Evolutionary conservation across 2,113 vertebrate species (phyloP).

Genomic region (Lagenorhynchus albirostris): DNA sequence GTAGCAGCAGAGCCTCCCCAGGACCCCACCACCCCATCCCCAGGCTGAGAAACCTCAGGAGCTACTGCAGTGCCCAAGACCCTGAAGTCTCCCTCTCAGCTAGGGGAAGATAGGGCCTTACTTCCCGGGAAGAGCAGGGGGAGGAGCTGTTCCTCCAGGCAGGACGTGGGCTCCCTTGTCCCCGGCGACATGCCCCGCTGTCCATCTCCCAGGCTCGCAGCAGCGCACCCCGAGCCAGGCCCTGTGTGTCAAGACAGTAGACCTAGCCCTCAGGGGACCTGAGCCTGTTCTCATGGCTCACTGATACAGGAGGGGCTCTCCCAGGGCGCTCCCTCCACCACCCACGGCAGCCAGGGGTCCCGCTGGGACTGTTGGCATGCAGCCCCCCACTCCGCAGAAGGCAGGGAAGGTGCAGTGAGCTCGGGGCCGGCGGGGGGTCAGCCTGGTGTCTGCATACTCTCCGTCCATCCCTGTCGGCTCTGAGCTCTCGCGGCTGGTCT

Average conservation of each 20-base stretch:
- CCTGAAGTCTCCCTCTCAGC: not conserved
- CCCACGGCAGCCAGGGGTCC: not conserved
- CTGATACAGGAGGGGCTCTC: not conserved
- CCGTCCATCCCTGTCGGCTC: rapidly evolving
- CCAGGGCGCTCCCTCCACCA: not conserved
- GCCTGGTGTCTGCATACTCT: not conserved
- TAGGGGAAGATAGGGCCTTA: too few relatives aligned
- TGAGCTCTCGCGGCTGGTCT: not conserved
- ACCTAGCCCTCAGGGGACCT: not conserved
- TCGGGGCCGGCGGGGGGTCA: rapidly evolving
- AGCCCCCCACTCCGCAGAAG: not conserved
- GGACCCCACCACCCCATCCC: not conserved
- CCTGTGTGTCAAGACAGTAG: not conserved
- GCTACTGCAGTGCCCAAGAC: not conserved
- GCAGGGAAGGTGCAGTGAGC: not conserved
- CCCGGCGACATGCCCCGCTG: rapidly evolving
- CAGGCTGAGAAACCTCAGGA: not conserved
- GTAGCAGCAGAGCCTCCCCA: not conserved
- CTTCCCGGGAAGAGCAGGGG: not conserved
- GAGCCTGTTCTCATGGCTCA: not conserved
- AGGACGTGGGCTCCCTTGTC: not conserved
- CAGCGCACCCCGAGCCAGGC: rapidly evolving
- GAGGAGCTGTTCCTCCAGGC: not conserved
- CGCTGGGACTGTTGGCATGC: not conserved
- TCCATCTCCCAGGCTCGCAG: not conserved